Base-by-base conservation (phyloP, 2,797 vertebrate species). In the Lacerta agilis region DNA sequence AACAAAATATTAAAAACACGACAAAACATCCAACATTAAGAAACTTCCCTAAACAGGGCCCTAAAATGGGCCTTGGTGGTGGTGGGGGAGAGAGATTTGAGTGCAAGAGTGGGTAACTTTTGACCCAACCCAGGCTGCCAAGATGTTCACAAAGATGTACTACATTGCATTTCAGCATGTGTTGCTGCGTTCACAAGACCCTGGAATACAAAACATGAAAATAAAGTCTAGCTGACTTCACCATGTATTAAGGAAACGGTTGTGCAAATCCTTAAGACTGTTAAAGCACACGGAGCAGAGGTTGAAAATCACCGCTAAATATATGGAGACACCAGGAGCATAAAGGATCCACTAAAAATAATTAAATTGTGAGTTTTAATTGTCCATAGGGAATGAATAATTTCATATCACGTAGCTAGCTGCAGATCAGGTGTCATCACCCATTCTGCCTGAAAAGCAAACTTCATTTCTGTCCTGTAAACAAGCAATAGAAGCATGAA, bases 341-440 rank as follows among this genome's bases (percentile, higher is more conserved):
- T 80, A 85, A 89, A 77, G 86, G 87, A 72, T 67, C 92, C 87
- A 18, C 92, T 75, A 92, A 93, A 8, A 86, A 38, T 92, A 94
- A 95, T 92, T 93, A 93, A 94, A 88, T 79, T 0, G 78, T 85
- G 90, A 91, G 92, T 90, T 91, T 87, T 89, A 92, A 94, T 92
- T 95, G 92, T 94, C 91, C 87, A 86, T 6, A 45, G 0, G 85
- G 79, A 82, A 58, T 64, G 27, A 90, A 85, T 90, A 73, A 80
- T 86, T 94, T 92, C 91, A 83, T 38, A 84, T n/a, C 36, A 58
- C 0, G 18, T 82, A 87, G 17, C 0, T 25, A 85, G 83, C 78
- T 84, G 75, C 83, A 82, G 87, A 82, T 87, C 83, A 77, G 61
- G 71, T 91, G 90, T 82, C 91, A 90, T 86, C 82, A 1, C 0